A percentile compares a stretch with the other conserved stretches of the same genome.
These are phyloP conservation scores for Fragum fragum DNA, from an alignment of 2,888 invertebrate genomes.

Conservation along the genomic window DNA sequence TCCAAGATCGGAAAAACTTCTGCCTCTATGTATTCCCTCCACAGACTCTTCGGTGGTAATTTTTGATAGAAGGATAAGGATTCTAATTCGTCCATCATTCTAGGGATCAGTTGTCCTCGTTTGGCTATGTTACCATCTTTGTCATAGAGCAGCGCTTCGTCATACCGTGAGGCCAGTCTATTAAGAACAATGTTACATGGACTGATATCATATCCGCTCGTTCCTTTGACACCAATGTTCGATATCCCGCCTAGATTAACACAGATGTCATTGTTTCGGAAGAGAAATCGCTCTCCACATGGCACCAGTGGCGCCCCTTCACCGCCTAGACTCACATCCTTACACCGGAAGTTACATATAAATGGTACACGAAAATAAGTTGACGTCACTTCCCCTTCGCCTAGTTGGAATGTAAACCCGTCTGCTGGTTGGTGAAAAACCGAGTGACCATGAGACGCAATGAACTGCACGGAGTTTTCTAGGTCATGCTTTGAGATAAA, in stretches of 20 bases:
- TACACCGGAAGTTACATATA: conserved; percentile 82
- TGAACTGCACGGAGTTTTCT: conserved; percentile 72
- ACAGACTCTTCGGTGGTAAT: conserved; percentile 82
- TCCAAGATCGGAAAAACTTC: conserved; percentile 80
- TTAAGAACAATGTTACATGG: conserved; percentile 83
- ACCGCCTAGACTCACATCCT: conserved; percentile 83
- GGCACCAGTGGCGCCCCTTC: conserved; percentile 85
- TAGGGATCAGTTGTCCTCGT: conserved; percentile 70
- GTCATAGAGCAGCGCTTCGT: conserved; percentile 73
- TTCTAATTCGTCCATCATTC: conserved; percentile 75
- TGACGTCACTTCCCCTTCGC: conserved; percentile 82
- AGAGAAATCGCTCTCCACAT: conserved; percentile 81
- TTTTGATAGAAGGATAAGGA: conserved; percentile 75
- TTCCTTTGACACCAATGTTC: conserved; percentile 76
- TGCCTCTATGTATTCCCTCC: conserved; percentile 79
- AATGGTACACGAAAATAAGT: conserved; percentile 76
- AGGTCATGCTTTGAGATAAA: conserved; percentile 70
- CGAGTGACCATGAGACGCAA: conserved; percentile 83
- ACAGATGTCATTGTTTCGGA: conserved; percentile 78
- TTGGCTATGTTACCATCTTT: conserved; percentile 78
- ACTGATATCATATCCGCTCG: conserved; percentile 79
- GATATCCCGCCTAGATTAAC: conserved; percentile 85
- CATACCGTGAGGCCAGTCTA: conserved; percentile 69
- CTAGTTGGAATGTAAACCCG: conserved; percentile 82
- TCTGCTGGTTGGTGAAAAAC: conserved; percentile 83